A percentile compares a stretch with the other conserved stretches of the same genome.
Evolutionary conservation across 2,113 vertebrate species (phyloP).

Genomic region (Pongo abelii): DNA sequence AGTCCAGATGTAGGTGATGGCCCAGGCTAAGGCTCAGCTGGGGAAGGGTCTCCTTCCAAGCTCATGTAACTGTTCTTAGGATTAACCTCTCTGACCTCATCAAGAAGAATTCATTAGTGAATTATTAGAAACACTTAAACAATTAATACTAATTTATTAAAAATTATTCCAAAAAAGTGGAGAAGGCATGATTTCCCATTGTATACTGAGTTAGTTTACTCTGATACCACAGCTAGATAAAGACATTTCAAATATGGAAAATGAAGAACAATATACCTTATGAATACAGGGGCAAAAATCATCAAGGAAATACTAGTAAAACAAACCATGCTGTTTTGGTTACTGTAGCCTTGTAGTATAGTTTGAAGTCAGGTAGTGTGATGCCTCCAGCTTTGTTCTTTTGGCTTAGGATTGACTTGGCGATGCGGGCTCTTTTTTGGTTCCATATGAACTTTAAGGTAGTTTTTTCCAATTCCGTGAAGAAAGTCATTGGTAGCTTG

Average conservation of each 20-base stretch:
- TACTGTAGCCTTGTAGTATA: no score
- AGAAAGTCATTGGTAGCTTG: no score
- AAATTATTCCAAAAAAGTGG: not conserved
- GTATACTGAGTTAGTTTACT: not conserved
- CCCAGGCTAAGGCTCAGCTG: not conserved
- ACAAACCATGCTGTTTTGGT: not conserved
- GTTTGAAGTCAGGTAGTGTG: no score
- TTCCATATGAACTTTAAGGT: no score
- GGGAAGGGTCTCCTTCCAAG: not conserved
- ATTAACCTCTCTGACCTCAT: not conserved
- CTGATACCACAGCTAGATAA: not conserved
- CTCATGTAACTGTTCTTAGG: not conserved
- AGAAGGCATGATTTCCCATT: not conserved
- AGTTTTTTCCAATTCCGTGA: no score
- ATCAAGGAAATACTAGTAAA: not conserved
- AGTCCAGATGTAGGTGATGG: not conserved
- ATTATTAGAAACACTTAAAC: not conserved
- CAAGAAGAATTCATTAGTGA: not conserved
- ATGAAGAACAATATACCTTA: not conserved
- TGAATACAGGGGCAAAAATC: not conserved
- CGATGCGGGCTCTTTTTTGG: no score
- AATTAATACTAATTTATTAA: not conserved
- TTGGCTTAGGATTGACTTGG: no score
- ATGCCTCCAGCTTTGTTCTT: no score
- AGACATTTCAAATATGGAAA: not conserved